Base-by-base conservation (phyloP, 2,888 invertebrate species). In the Liopterus haemorrhoidalis region DNA sequence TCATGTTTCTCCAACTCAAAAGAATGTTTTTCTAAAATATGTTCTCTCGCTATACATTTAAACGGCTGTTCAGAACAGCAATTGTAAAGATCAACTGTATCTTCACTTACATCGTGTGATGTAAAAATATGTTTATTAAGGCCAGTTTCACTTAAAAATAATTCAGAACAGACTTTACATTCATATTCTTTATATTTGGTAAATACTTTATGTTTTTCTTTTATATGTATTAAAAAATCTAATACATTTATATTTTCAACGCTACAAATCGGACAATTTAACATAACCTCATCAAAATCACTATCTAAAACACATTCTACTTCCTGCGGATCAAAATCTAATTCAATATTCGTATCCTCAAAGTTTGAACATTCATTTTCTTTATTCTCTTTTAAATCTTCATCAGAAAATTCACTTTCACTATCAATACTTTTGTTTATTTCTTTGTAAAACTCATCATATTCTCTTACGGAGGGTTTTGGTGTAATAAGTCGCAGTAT, bases 371-470 rank as follows among this genome's bases (percentile, higher is more conserved):
- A 4, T 18, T 20, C 31, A 15, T n/a, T n/a, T 21, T n/a, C 9
- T n/a, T 20, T 18, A 2, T 41, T 24, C 15, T 41, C 27, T 19
- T 41, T 27, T 1, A 8, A 12, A 9, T 3, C 12, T 20, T 24
- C 16, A 8, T 37, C n/a, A 22, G 12, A 9, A 14, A 6, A 6
- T 35, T n/a, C 11, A 8, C 28, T 20, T 32, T 25, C 12, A 25
- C n/a, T 25, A 25, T 25, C 4, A 3, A 45, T 45, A 11, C 6
- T 9, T 19, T 45, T 39, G 19, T 45, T 45, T 4, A 45, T 45
- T 39, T 45, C 45, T 2, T 27, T 38, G 19, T 45, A 45, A 19
- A 45, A 39, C 14, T 45, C 33, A 5, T 45, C 45, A 11, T 45
- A 45, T 14, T 45, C 45, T 27, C 32, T 33, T 9, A 45, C 9